Conservation (phyloP, 2,888 invertebrate species). For the Petrolisthes manimaculis region DNA sequence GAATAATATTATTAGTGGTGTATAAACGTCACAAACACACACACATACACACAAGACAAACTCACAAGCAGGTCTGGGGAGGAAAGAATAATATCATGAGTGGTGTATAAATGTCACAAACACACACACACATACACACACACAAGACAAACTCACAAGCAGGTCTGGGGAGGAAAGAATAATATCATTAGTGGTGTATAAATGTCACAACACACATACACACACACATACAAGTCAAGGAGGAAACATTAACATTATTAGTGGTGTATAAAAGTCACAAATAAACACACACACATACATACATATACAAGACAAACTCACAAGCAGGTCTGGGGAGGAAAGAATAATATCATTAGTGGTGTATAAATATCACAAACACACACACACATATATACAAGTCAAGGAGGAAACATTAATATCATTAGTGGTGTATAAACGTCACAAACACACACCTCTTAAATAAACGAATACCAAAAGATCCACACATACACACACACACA, state of each 20-base stretch:
- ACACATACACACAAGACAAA: slow-evolving; percentile 3
- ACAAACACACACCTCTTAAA: too few species aligned
- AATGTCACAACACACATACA: background rate
- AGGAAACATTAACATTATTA: too few species aligned
- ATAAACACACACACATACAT: background rate
- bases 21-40: background rate
- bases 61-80: background rate
- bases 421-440: too few species aligned
- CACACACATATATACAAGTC: too few species aligned
- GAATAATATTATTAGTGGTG: too few species aligned
- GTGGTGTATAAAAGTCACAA: background rate
- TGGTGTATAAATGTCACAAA: too few species aligned
- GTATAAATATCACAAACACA: background rate
- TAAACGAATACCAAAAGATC: too few species aligned
- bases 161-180: slow-evolving; percentile 30
- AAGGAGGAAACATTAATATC: background rate
- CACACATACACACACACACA: too few species aligned
- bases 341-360: too few species aligned
- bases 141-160: slow-evolving; percentile 39
- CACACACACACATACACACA: too few species aligned
- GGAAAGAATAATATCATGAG: too few species aligned
- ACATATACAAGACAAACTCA: slow-evolving; percentile 40
- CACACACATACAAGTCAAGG: too few species aligned
- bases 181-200: background rate
- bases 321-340: slow-evolving; percentile 47